These are phyloP conservation scores for Pyralis farinalis DNA, from an alignment of 2,888 invertebrate genomes.

Conservation along the genomic window DNA sequence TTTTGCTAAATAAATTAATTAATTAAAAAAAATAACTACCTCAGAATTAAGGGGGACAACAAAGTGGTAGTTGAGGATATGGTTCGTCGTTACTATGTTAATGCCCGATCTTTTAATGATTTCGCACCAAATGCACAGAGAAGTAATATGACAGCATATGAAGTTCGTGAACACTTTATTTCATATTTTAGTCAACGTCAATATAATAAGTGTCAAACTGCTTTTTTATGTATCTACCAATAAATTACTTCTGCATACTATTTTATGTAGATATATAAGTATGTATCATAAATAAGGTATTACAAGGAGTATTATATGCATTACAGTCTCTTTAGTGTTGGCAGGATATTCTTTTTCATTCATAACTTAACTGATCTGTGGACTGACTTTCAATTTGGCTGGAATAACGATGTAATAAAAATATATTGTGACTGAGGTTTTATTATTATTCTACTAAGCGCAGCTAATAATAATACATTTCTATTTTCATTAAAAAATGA, in stretches of 20 bases:
- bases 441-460: constrained; percentile 6
- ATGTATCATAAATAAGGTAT: constrained; percentile 1
- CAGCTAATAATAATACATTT: constrained; percentile 8
- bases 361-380: constrained; percentile 5
- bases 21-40: too few relatives aligned
- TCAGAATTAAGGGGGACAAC: constrained; percentile 11
- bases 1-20: too few relatives aligned
- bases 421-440: constrained; percentile 7
- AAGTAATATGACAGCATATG: constrained; percentile 11
- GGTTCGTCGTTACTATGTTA: constrained; percentile 9
- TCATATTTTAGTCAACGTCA: constrained; percentile 11
- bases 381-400: constrained; percentile 4
- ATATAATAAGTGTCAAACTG: constrained; percentile 9
- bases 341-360: constrained; percentile 1
- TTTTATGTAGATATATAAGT: neutral
- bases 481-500: constrained; percentile 6
- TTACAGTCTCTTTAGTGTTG: constrained; percentile 4
- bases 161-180: constrained; percentile 13
- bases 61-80: constrained; percentile 10
- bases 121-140: constrained; percentile 10
- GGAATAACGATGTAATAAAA: constrained; percentile 2
- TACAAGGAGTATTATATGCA: neutral
- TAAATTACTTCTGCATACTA: neutral
- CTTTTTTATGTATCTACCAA: constrained; percentile 5
- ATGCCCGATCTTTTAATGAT: constrained; percentile 11